Conservation (phyloP, 2,888 invertebrate genomes). For the Drosophila silvestris region DNA sequence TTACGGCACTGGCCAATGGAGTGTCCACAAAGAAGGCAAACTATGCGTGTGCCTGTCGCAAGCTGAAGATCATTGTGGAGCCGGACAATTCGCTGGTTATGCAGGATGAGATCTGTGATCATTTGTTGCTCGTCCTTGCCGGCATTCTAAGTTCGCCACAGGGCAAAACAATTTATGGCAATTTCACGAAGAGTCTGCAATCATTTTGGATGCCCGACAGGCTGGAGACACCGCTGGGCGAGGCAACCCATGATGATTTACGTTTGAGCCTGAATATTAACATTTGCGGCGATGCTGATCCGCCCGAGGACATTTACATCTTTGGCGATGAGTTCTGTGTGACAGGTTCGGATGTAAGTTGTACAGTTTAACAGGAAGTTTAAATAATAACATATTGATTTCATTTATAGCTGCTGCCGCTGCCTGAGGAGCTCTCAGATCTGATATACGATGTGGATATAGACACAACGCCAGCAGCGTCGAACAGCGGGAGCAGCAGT, state of each 20-base stretch:
- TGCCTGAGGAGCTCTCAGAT: constrained; percentile 82
- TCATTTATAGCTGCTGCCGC: constrained; percentile 45
- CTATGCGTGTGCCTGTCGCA: constrained; percentile 83
- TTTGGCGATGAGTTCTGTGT: constrained; percentile 74
- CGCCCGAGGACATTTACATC: constrained; percentile 76
- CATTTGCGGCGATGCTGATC: constrained; percentile 59
- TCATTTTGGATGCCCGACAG: constrained; percentile 80
- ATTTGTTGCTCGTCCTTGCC: constrained; percentile 82
- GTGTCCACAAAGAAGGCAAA: constrained; percentile 63
- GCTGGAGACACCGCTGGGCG: constrained; percentile 71
- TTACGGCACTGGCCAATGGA: constrained; percentile 75
- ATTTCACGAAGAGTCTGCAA: constrained; percentile 79
- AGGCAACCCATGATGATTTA: constrained; percentile 53
- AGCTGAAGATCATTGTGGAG: constrained; percentile 83
- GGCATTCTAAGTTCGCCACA: constrained; percentile 80
- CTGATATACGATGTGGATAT: constrained; percentile 73
- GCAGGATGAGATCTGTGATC: constrained; percentile 84
- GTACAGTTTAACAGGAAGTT: background rate
- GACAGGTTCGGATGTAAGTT: constrained; percentile 57
- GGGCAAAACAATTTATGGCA: constrained; percentile 74
- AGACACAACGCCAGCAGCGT: constrained; percentile 37
- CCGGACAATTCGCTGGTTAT: constrained; percentile 82
- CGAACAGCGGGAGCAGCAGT: constrained; percentile 30
- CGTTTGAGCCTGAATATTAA: constrained; percentile 63
- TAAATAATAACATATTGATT: background rate